Percentiles rank a stretch among this genome's conserved stretches.
Conservation (phyloP, 2,113 vertebrate species). For the Psophia crepitans region DNA sequence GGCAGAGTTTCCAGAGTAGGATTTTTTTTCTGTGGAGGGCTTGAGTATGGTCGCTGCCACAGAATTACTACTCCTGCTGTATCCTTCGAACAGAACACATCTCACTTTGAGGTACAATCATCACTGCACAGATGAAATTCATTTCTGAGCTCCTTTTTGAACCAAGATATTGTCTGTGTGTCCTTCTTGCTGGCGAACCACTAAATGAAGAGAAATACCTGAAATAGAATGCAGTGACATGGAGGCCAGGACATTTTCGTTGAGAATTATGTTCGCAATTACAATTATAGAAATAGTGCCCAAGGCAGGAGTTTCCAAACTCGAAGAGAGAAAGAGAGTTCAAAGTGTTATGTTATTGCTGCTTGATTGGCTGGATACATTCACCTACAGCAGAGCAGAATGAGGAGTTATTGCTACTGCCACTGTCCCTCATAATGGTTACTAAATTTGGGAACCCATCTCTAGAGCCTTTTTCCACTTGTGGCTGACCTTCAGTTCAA, state of each 20-base stretch:
- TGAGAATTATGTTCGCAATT: not conserved
- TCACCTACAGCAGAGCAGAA: not conserved
- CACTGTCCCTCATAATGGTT: not conserved
- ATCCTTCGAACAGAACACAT: not conserved
- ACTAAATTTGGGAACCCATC: not conserved
- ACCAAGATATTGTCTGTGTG: not conserved
- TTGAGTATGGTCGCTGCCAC: not conserved
- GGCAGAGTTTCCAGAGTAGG: not conserved
- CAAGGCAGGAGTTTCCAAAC: not conserved
- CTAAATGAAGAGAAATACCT: not conserved
- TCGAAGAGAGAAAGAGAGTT: not conserved
- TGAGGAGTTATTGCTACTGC: not conserved
- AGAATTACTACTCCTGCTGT: not conserved
- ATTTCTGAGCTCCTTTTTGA: not conserved
- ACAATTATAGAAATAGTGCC: not conserved
- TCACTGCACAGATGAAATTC: not conserved
- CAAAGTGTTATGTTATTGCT: not conserved
- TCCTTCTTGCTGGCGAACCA: not conserved
- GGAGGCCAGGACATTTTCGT: not conserved
- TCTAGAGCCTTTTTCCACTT: not conserved
- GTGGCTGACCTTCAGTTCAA: not conserved
- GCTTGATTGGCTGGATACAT: not conserved
- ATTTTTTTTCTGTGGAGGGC: not conserved
- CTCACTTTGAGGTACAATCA: not conserved
- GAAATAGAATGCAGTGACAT: not conserved